These are phyloP conservation scores for Limnephilus lunatus DNA, from an alignment of 2,888 invertebrate genomes.

Conservation along the genomic window DNA sequence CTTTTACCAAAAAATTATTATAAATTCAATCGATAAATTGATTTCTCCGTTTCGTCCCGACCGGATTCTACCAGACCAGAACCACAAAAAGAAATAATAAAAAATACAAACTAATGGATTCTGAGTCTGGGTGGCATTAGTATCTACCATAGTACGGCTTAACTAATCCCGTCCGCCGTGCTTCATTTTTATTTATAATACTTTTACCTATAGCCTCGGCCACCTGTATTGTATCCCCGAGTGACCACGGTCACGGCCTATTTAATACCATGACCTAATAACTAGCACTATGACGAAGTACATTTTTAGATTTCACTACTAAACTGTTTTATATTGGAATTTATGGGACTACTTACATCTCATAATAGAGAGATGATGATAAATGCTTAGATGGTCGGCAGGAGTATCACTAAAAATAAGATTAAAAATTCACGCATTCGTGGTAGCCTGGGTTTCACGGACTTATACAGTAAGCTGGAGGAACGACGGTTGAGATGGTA, in stretches of 20 bases:
- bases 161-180: not conserved
- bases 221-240: not conserved
- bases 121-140: not conserved
- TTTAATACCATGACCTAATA: not conserved
- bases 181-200: not conserved
- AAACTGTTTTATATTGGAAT: too few relatives aligned
- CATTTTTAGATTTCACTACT: not conserved
- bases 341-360: too few relatives aligned
- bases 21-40: not conserved
- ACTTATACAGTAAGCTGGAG: too few relatives aligned
- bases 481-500: too few relatives aligned
- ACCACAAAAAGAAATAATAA: not conserved
- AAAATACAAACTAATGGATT: not conserved
- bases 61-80: not conserved
- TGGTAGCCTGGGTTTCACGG: too few relatives aligned
- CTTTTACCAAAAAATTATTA: not conserved
- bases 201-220: not conserved
- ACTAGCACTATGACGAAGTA: not conserved
- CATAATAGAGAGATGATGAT: too few relatives aligned
- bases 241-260: constrained; percentile 23
- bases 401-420: too few relatives aligned
- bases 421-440: too few relatives aligned
- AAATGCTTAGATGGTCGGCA: too few relatives aligned
- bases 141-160: not conserved
- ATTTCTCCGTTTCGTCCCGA: not conserved